These are phyloP conservation scores for Geotrypetes seraphini DNA, from an alignment of 2,797 vertebrate species.

Conservation along the genomic window DNA sequence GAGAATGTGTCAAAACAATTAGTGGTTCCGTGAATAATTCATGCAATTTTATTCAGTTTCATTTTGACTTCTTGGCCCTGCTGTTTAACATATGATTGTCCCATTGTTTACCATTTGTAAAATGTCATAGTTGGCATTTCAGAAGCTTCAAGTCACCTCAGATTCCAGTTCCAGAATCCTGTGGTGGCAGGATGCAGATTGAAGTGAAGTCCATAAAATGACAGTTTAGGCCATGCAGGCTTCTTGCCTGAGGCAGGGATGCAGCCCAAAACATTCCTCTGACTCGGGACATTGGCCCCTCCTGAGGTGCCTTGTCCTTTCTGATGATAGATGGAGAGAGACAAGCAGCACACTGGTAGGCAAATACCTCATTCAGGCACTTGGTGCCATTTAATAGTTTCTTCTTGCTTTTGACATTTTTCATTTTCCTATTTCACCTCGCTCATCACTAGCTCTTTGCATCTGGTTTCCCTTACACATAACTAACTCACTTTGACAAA, in stretches of 20 bases:
- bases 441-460: slow-evolving; percentile 59
- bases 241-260: slow-evolving; percentile 45
- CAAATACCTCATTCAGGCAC: slow-evolving; percentile 65
- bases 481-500: slow-evolving; percentile 53
- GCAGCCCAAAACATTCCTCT: slow-evolving; percentile 32
- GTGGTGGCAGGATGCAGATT: slow-evolving; percentile 49
- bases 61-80: no score
- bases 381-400: slow-evolving; percentile 79
- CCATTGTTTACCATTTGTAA: background rate
- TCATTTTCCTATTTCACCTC: slow-evolving; percentile 53
- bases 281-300: slow-evolving; percentile 45
- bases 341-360: slow-evolving; percentile 74
- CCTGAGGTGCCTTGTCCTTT: slow-evolving; percentile 66
- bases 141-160: slow-evolving; percentile 12
- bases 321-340: slow-evolving; percentile 66
- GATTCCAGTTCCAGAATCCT: slow-evolving; percentile 31
- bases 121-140: slow-evolving; percentile 9
- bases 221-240: slow-evolving; percentile 46
- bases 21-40: no score
- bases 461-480: slow-evolving; percentile 39
- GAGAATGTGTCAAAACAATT: no score
- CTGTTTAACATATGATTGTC: no score
- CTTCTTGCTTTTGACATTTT: slow-evolving; percentile 59
- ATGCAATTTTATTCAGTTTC: no score
- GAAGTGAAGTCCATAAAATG: slow-evolving; percentile 40